These are phyloP conservation scores for Oceanites oceanicus DNA, from an alignment of 2,113 vertebrate genomes.

Conservation along the genomic window DNA sequence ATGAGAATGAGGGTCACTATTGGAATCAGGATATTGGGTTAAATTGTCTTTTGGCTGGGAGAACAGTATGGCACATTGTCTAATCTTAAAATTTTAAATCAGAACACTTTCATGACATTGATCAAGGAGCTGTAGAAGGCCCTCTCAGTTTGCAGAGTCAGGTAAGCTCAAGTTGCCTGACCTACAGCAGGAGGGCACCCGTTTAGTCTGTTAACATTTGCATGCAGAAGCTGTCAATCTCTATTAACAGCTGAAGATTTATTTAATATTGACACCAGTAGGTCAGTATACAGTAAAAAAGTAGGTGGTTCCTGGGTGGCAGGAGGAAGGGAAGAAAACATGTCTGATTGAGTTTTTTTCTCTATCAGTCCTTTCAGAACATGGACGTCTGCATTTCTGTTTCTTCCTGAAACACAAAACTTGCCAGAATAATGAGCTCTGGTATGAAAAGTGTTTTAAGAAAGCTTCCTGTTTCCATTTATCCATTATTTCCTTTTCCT, in stretches of 20 bases:
- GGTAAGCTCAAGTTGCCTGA: not conserved
- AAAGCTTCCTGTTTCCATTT: conserved; percentile 15
- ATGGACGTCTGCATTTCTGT: not conserved
- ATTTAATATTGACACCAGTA: not conserved
- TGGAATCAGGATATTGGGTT: not conserved
- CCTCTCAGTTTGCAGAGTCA: not conserved
- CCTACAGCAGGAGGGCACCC: not conserved
- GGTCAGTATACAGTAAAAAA: not conserved
- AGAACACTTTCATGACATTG: not conserved
- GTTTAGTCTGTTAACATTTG: not conserved
- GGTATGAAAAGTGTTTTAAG: not conserved
- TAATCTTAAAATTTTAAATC: not conserved
- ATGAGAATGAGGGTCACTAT: not conserved
- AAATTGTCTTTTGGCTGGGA: not conserved
- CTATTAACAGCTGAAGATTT: not conserved
- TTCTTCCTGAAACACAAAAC: not conserved
- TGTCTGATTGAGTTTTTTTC: not conserved
- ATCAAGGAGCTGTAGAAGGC: not conserved
- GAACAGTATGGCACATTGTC: not conserved
- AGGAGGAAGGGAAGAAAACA: not conserved
- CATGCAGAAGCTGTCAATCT: not conserved
- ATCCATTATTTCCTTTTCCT: conserved; percentile 19
- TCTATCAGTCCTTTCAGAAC: not conserved
- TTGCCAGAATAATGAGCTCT: not conserved
- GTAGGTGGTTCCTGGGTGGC: not conserved